Percentiles rank a stretch among this genome's conserved stretches.
These are phyloP conservation scores for Oxycera nigricornis DNA, from an alignment of 2,888 invertebrate species.

Conservation along the genomic window DNA sequence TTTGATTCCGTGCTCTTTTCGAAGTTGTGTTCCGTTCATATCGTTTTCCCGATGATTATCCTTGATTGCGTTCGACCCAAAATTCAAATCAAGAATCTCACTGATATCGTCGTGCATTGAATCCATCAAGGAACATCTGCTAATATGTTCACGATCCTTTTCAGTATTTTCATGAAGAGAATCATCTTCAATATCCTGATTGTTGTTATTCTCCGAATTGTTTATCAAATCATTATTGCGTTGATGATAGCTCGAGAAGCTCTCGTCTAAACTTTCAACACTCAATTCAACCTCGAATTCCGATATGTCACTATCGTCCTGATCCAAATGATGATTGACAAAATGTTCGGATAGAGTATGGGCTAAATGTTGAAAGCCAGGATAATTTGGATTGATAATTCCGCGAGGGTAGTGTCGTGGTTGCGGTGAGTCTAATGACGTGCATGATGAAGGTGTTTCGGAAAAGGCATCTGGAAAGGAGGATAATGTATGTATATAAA, in stretches of 20 bases:
- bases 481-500: background rate
- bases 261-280: constrained; percentile 53
- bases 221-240: constrained; percentile 62
- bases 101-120: constrained; percentile 42
- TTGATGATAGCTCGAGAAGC: constrained; percentile 58
- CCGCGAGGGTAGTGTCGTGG: constrained; percentile 66
- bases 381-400: constrained; percentile 84
- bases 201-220: constrained; percentile 54
- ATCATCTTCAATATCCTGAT: constrained; percentile 52
- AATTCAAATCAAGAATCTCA: constrained; percentile 30
- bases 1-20: background rate
- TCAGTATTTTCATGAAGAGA: constrained; percentile 52
- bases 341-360: constrained; percentile 68
- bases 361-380: constrained; percentile 83
- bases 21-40: background rate
- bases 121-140: constrained; percentile 15
- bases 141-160: constrained; percentile 30
- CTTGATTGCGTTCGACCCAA: constrained; percentile 40
- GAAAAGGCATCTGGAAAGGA: constrained; percentile 47
- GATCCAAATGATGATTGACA: constrained; percentile 54
- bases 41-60: background rate
- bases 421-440: constrained; percentile 52
- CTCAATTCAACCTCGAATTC: constrained; percentile 57
- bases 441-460: constrained; percentile 46
- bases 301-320: constrained; percentile 58